A percentile compares a stretch with the other conserved stretches of the same genome.
Conservation (phyloP, 2,888 invertebrate species). For the Craniophora ligustri region DNA sequence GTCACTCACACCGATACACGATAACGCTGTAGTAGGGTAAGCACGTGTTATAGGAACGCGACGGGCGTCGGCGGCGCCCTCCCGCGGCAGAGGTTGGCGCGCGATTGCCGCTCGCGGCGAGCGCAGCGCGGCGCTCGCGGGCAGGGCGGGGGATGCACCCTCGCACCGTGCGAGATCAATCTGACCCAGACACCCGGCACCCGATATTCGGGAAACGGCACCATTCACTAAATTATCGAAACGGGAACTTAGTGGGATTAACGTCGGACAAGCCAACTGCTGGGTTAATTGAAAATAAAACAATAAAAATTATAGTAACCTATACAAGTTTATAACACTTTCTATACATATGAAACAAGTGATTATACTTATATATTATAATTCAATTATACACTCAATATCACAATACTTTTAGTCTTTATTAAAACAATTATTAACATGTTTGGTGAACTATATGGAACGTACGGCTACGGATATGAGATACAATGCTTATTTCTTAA, state of each 20-base stretch:
- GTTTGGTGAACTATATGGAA: slow-evolving; percentile 28
- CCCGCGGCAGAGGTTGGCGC: slow-evolving; percentile 85
- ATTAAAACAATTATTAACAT: slow-evolving; percentile 60
- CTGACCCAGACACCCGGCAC: slow-evolving; percentile 65
- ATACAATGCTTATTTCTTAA: slow-evolving; percentile 12
- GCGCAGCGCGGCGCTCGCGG: slow-evolving; percentile 61
- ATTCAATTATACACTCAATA: slow-evolving; percentile 77
- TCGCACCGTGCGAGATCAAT: slow-evolving; percentile 67
- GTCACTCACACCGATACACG: slow-evolving; percentile 78
- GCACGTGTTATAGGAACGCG: slow-evolving; percentile 70
- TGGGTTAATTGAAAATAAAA: slow-evolving; percentile 67
- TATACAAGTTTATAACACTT: slow-evolving; percentile 78
- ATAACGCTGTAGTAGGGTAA: slow-evolving; percentile 66
- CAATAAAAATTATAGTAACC: slow-evolving; percentile 67
- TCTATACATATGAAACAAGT: slow-evolving; percentile 73
- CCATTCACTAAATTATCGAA: slow-evolving; percentile 61
- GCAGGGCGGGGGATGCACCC: slow-evolving; percentile 82
- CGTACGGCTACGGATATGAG: slow-evolving; percentile 10
- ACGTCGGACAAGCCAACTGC: slow-evolving; percentile 25
- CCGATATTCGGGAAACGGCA: slow-evolving; percentile 68
- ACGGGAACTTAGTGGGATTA: slow-evolving; percentile 47
- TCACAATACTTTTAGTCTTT: slow-evolving; percentile 87
- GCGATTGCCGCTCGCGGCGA: slow-evolving; percentile 76
- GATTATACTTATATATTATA: slow-evolving; percentile 69
- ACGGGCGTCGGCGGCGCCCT: slow-evolving; percentile 76